Percentiles rank a stretch among this genome's conserved stretches.
Evolutionary conservation across 2,888 invertebrate species (phyloP).

Genomic region (Ypsolopha scabrella): DNA sequence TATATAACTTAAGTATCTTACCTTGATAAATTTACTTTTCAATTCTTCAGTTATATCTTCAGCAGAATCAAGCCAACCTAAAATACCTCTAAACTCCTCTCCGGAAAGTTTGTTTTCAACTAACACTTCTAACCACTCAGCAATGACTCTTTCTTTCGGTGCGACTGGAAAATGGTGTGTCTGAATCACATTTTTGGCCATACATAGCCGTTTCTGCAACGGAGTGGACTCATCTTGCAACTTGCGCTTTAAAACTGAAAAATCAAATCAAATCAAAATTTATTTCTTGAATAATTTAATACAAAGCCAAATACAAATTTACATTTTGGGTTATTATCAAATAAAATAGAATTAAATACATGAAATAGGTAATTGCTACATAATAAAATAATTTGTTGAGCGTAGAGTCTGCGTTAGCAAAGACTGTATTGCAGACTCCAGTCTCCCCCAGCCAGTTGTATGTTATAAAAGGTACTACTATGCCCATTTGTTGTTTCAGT

Average conservation of each 20-base stretch:
- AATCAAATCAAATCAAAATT: not conserved
- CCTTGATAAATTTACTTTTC: slow-evolving; percentile 48
- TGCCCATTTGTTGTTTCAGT: too few relatives aligned
- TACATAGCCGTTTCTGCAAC: slow-evolving; percentile 59
- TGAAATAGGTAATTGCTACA: too few relatives aligned
- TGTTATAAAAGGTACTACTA: too few relatives aligned
- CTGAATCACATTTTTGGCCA: slow-evolving; percentile 63
- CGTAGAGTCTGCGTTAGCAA: too few relatives aligned
- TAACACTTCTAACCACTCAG: slow-evolving; percentile 57
- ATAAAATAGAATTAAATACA: too few relatives aligned
- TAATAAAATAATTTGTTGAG: too few relatives aligned
- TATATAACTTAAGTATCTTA: too few relatives aligned
- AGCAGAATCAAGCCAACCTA: slow-evolving; percentile 35
- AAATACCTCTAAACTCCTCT: slow-evolving; percentile 34
- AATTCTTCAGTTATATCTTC: slow-evolving; percentile 46
- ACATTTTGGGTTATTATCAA: too few relatives aligned
- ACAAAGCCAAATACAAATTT: too few relatives aligned
- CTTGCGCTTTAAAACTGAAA: slow-evolving; percentile 59
- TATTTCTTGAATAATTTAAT: too few relatives aligned
- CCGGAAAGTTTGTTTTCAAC: slow-evolving; percentile 29
- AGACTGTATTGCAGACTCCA: too few relatives aligned
- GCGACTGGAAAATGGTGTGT: slow-evolving; percentile 56
- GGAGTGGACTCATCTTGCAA: slow-evolving; percentile 48
- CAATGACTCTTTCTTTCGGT: slow-evolving; percentile 60
- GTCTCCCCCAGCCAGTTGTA: too few relatives aligned